Base-by-base conservation (phyloP, 2,113 vertebrate genomes). In the Rhynchomys soricoides region DNA sequence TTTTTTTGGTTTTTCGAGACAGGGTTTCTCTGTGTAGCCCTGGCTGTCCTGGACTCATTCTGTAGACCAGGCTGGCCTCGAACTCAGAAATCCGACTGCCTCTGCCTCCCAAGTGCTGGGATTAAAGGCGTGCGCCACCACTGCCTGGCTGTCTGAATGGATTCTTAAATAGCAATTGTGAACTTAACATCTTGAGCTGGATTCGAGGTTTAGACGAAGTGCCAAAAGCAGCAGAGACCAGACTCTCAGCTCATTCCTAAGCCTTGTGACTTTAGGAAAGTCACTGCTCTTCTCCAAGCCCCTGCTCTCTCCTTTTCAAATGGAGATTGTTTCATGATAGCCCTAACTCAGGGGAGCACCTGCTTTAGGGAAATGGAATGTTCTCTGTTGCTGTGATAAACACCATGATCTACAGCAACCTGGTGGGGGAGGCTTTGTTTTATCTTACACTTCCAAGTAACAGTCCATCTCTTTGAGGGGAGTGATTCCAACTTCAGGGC, bases 121-220 rank as follows among this genome's bases (percentile, higher is more conserved):
- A n/a, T n/a, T n/a, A n/a, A n/a, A n/a, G n/a, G n/a, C n/a, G n/a
- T n/a, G n/a, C n/a, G n/a, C n/a, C n/a, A n/a, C n/a, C n/a, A n/a
- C n/a, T n/a, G n/a, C n/a, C n/a, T n/a, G n/a, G n/a, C n/a, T n/a
- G n/a, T n/a, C n/a, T 40, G 57, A 78, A 45, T 22, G 4, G 37
- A 24, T 64, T 90, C 89, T 96, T 68, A 93, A 85, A 34, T 48
- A 90, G 81, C 86, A 68, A 5, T 95, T 78, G 78, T 86, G 75
- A 87, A 43, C 34, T 73, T 95, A 74, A 50, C 45, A 64, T 64
- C 89, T 79, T 91, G 66, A 89, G 8, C 66, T 92, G 17, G 29
- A 62, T 57, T 95, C 50, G 57, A 62, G 94, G 34, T 12, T 91
- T 95, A 55, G 22, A 70, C 64, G 43, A 79, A 66, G 34, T 59